These are phyloP conservation scores for Idris sp. DNA, from an alignment of 1,140 invertebrate species.

Conservation along the genomic window DNA sequence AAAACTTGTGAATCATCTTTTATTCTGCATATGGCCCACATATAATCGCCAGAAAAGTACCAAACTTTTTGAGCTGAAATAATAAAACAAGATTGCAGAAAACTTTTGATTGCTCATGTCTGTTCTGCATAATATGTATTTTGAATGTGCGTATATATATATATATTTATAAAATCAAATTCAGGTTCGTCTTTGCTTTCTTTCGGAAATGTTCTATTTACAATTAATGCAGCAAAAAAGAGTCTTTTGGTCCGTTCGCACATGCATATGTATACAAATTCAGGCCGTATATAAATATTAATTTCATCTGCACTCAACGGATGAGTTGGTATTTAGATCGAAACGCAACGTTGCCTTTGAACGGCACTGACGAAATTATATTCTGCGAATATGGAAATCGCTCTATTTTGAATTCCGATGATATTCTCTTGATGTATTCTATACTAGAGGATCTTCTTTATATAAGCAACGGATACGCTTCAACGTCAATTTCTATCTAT, in stretches of 20 bases:
- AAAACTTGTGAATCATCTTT: no score
- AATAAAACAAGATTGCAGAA: no score
- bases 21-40: no score
- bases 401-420: slow-evolving; percentile 64
- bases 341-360: slow-evolving; percentile 61
- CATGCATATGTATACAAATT: slow-evolving; percentile 62
- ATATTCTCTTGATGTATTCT: slow-evolving; percentile 62
- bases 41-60: no score
- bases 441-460: slow-evolving; percentile 53
- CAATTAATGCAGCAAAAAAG: slow-evolving; percentile 44
- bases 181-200: no score
- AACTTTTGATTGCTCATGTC: no score
- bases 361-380: slow-evolving; percentile 62
- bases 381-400: slow-evolving; percentile 63
- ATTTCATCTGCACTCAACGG: slow-evolving; percentile 62
- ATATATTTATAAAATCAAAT: no score
- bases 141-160: no score
- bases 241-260: slow-evolving; percentile 30
- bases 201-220: slow-evolving; percentile 35
- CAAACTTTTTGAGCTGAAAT: no score
- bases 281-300: slow-evolving; percentile 61
- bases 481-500: slow-evolving; percentile 14
- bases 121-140: no score
- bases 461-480: slow-evolving; percentile 55
- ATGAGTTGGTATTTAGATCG: slow-evolving; percentile 65